Evolutionary conservation across 2,797 vertebrate genomes (phyloP), one percentile per base, ranked within the genome.

Genomic region (Pteropus rufus): DNA sequence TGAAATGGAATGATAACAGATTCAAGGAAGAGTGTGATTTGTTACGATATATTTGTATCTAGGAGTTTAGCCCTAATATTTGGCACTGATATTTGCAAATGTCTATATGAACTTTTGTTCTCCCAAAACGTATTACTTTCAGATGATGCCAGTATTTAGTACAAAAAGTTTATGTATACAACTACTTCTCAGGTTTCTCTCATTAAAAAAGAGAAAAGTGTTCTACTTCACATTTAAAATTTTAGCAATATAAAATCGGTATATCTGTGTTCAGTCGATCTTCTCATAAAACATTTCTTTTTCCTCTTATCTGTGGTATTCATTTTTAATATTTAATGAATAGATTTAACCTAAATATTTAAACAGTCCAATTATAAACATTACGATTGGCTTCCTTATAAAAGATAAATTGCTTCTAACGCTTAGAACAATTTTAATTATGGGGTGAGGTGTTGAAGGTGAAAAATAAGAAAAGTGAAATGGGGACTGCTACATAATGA

Each of bases 81-180:
- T 86, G 7, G 5, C 19, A 79, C 0, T 60, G 26, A 46, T 19
- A 58, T 12, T 5, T 84, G 1, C 3, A 75, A 34, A 81, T 52
- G 23, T 70, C 49, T 95, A 1, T 24, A 58, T 58, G 21, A 29
- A 70, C 7, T 82, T 93, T 39, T 82, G 26, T 60, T 0, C 15
- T 3, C 7, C 81, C 23, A 44, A 34, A 72, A 7, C 3, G 77
- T 31, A 76, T 34, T 67, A 4, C 4, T 92, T 62, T 54, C 16
- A 44, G 24, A 29, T 58, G 16, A 60, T 86, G 21, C 39, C 39
- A 85, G 29, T 65, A 65, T 39, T 96, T 85, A 70, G 6, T 31
- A 62, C 41, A 88, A 85, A 77, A 80, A 49, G 23, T 73, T 84
- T 44, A 69, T 89, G 60, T 54, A 82, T 39, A 65, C 41, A 93